Evolutionary conservation across 2,797 vertebrate genomes (phyloP), one percentile per base, ranked within the genome.

Genomic region (Antennarius maculatus): DNA sequence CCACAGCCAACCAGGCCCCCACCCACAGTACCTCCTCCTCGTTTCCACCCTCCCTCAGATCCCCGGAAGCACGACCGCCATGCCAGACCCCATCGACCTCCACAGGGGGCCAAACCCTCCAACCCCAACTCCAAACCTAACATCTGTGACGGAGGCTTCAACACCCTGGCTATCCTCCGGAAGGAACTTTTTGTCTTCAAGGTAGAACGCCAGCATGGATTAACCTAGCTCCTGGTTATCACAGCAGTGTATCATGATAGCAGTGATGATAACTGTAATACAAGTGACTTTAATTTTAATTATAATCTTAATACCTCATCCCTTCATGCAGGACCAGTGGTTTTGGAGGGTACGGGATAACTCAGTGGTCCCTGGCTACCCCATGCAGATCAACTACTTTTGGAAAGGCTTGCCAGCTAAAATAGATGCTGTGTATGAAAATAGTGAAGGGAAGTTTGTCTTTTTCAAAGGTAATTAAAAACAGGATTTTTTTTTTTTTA

Each of bases 161-260:
- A 99, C 93, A 99, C 98, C 11, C 88, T 99, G 85, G 98, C 98
- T 82, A 96, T 99, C 88, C 94, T 99, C 69, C 94, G 98, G 27
- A 92, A 97, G 62, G 98, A 99, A 91, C 96, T 99, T 81, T 99
- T 99, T 88, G 97, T 99, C 71, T 99, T 99, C 83, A 99, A 99
- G 97, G 98, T 99, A 95, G 18, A 16, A 39, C 5, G 11, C 45
- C 43, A 48, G 14, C 8, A 9, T 27, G 18, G 57, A 53, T 8
- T 6, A 58, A 31, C n/a, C 15, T 55, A 18, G n/a, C 59, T 43
- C 37, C 31, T 59, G 37, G 12, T 56, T 14, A 58, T 34, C 31
- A 61, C 47, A 48, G 48, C 14, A 14, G 39, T 37, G 59, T 8
- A 13, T 14, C 16, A 51, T 12, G 55, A 39, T 16, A 31, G 39